A percentile compares a stretch with the other conserved stretches of the same genome.
Conservation (phyloP, 2,797 vertebrate species). For the Peromyscus nudipes region DNA sequence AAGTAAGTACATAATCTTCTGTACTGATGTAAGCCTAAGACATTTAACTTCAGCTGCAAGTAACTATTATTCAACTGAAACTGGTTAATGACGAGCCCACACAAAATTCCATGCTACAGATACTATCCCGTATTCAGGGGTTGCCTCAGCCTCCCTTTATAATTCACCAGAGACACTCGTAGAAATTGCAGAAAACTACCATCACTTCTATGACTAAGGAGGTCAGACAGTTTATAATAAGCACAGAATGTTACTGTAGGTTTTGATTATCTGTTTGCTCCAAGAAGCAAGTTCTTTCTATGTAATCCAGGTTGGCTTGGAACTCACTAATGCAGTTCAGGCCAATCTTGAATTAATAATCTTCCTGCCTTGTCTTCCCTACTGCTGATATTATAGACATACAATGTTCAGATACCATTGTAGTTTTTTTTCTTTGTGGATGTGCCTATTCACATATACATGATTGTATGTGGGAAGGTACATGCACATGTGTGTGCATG, state of each 20-base stretch:
- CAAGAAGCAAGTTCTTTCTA: no score
- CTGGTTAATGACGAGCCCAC: not conserved
- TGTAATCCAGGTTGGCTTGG: not conserved
- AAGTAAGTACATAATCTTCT: not conserved
- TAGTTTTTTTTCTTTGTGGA: not conserved
- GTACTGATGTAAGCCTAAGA: not conserved
- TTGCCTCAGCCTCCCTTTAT: not conserved
- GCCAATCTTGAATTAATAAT: not conserved
- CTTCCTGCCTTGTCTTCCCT: not conserved
- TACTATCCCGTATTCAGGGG: not conserved
- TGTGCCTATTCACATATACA: not conserved
- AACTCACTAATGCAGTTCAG: not conserved
- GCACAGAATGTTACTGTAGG: not conserved
- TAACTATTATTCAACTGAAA: not conserved
- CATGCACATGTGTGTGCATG: not conserved
- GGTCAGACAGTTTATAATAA: not conserved
- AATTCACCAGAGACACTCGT: not conserved
- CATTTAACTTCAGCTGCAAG: not conserved
- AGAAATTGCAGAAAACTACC: not conserved
- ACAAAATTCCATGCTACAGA: not conserved
- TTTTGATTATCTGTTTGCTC: not conserved
- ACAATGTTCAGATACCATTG: not conserved
- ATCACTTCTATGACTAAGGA: not conserved
- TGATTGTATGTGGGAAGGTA: no score
- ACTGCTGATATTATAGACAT: not conserved